Conservation (phyloP, 2,797 vertebrate genomes). For the Oreortyx pictus region DNA sequence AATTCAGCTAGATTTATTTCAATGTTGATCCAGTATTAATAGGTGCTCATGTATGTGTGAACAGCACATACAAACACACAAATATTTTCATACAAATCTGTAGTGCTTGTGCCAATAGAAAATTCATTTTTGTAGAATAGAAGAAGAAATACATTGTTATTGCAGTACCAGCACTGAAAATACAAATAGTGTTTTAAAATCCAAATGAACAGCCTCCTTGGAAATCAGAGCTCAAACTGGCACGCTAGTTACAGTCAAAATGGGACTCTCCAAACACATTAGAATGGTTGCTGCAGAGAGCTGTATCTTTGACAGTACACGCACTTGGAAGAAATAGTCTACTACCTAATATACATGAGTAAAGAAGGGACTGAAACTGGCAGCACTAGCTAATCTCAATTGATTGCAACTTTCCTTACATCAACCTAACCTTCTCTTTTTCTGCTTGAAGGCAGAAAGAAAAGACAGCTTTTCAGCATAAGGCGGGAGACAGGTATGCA, state of each 20-base stretch:
- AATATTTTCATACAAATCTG: neutral
- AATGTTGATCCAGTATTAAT: slow-evolving; percentile 49
- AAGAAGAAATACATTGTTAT: neutral
- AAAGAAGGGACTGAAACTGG: neutral
- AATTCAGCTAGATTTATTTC: slow-evolving; percentile 62
- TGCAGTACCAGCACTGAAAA: neutral
- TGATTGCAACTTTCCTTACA: neutral
- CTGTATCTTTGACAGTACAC: neutral
- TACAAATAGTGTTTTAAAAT: neutral
- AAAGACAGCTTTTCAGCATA: neutral
- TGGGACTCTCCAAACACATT: neutral
- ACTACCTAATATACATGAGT: neutral
- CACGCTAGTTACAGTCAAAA: neutral
- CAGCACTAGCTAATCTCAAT: neutral
- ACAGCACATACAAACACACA: neutral
- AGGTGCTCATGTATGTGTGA: neutral
- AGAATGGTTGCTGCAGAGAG: neutral
- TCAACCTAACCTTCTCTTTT: neutral
- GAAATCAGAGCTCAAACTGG: neutral
- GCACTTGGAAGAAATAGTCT: neutral
- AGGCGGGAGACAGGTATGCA: neutral
- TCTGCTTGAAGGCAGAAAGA: neutral
- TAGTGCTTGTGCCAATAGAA: neutral
- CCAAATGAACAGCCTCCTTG: neutral
- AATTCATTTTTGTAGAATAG: neutral